Evolutionary conservation across 2,113 vertebrate genomes (phyloP).

Genomic region (Zapus hudsonius): DNA sequence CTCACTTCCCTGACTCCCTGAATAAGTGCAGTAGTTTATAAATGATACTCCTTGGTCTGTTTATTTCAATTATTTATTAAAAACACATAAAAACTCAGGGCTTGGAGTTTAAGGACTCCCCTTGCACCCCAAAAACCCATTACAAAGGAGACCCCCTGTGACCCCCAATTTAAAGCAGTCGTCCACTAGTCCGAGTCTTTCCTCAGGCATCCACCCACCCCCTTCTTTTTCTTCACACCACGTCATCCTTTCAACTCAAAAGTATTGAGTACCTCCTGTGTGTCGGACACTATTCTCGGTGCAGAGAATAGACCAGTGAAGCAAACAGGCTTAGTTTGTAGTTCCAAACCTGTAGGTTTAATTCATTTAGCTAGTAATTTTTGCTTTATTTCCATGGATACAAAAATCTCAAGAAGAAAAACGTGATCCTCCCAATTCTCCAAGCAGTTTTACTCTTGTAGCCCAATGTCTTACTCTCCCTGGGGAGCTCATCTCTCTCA

Average conservation of each 20-base stretch:
- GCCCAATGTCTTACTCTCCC: neutral
- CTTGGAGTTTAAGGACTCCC: no score
- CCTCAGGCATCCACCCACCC: neutral
- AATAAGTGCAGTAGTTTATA: no score
- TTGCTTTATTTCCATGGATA: neutral
- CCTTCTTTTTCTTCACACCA: neutral
- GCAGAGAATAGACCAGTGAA: neutral
- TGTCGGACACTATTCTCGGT: neutral
- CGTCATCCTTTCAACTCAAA: neutral
- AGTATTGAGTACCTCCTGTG: neutral
- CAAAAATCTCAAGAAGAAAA: slow-evolving; percentile 4
- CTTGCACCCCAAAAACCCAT: no score
- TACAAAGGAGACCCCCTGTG: neutral
- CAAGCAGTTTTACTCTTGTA: neutral
- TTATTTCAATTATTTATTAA: no score
- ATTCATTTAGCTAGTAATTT: neutral
- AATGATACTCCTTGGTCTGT: no score
- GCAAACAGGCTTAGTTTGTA: neutral
- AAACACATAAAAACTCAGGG: no score
- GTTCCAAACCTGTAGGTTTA: neutral
- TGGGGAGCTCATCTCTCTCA: neutral
- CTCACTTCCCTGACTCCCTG: no score
- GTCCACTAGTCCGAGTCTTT: neutral
- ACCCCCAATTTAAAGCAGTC: neutral
- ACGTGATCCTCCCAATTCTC: neutral